These are phyloP conservation scores for Oncorhynchus keta DNA, from an alignment of 2,113 vertebrate genomes.

Conservation along the genomic window DNA sequence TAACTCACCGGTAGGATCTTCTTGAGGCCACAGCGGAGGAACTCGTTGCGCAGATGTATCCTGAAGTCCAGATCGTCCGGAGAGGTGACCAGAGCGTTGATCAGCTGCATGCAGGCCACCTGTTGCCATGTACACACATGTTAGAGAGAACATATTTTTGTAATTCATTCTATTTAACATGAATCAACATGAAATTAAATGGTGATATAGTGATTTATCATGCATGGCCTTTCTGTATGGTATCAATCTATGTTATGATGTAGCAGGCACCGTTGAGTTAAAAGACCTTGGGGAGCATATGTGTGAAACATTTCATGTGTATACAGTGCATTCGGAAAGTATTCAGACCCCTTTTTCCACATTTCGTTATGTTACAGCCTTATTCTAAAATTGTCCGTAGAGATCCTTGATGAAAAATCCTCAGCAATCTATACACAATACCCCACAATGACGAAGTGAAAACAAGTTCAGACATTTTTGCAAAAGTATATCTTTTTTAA, in stretches of 20 bases:
- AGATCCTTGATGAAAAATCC: too few species aligned
- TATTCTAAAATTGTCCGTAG: too few species aligned
- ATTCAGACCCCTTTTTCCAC: too few species aligned
- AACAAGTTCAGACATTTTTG: too few species aligned
- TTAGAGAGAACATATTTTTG: not conserved
- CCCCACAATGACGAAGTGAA: too few species aligned
- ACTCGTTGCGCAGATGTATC: constrained; percentile 97
- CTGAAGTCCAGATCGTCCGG: constrained; percentile 97
- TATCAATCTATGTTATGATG: not conserved
- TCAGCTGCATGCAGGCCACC: constrained; percentile 98
- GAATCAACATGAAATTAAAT: not conserved
- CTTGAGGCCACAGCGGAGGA: constrained; percentile 92
- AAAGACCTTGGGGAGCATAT: not conserved
- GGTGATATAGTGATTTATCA: not conserved
- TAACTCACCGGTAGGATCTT: constrained; percentile 90
- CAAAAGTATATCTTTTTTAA: too few species aligned
- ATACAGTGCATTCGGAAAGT: too few species aligned
- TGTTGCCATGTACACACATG: constrained; percentile 52
- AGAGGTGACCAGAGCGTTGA: constrained; percentile 94
- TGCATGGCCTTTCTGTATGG: not conserved
- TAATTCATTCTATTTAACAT: not conserved
- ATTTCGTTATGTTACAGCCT: too few species aligned
- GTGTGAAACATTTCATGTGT: not conserved
- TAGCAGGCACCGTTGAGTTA: not conserved
- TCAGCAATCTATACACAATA: too few species aligned